These are phyloP conservation scores for Pandemis heparana DNA, from an alignment of 2,888 invertebrate species.

Conservation along the genomic window DNA sequence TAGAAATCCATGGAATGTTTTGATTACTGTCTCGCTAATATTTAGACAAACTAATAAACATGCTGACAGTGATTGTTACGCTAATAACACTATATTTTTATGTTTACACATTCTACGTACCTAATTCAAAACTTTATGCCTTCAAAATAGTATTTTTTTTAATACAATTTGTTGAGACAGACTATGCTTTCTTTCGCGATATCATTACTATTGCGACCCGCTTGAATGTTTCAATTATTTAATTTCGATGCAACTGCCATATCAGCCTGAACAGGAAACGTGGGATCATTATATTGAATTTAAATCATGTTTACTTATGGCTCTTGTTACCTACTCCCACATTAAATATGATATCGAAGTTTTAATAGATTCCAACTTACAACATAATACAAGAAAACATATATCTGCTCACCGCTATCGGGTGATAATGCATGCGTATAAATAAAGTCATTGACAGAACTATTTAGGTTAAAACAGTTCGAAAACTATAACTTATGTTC, in stretches of 20 bases:
- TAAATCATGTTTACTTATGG: neutral
- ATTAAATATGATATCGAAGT: neutral
- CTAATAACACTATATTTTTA: neutral
- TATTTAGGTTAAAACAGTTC: slow-evolving; percentile 39
- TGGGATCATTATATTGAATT: neutral
- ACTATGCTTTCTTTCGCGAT: slow-evolving; percentile 9
- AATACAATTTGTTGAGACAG: neutral
- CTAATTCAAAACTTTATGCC: neutral
- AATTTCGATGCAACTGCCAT: slow-evolving; percentile 2
- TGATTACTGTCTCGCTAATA: too few relatives aligned
- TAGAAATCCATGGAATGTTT: neutral
- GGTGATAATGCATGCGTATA: slow-evolving; percentile 6
- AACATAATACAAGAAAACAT: neutral
- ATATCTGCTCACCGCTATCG: slow-evolving; percentile 1
- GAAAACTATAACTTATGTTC: slow-evolving; percentile 36
- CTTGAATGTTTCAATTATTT: neutral
- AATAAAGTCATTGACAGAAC: slow-evolving; percentile 31
- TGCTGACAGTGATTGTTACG: too few relatives aligned
- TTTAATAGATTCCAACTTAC: neutral
- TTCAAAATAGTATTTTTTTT: neutral
- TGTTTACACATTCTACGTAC: neutral
- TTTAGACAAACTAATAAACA: too few relatives aligned
- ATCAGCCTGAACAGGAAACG: neutral
- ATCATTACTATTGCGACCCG: neutral
- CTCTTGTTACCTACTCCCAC: neutral